A percentile compares a stretch with the other conserved stretches of the same genome.
Evolutionary conservation across 30 jellyfish, hydroid and myxozoan species (phyloP).

Genomic region (Cassiopea andromeda): DNA sequence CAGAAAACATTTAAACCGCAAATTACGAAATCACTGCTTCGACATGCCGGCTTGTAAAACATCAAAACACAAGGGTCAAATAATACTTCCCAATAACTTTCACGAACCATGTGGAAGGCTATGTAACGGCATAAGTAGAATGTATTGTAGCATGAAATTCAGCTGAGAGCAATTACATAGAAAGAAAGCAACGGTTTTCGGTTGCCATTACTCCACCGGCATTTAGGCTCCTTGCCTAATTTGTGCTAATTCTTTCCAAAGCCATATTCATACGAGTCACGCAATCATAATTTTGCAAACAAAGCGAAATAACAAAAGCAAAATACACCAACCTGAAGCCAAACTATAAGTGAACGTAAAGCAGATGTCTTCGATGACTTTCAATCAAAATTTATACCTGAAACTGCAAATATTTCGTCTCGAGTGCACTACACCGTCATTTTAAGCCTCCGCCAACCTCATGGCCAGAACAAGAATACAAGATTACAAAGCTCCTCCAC

Average conservation of each 20-base stretch:
- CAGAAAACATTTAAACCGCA: no score
- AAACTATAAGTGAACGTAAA: background rate
- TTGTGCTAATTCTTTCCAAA: background rate
- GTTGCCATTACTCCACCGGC: background rate
- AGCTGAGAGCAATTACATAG: background rate
- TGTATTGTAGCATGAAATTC: no score
- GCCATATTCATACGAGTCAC: background rate
- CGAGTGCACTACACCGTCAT: background rate
- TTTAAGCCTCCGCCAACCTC: conserved; percentile 2
- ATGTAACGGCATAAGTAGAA: no score
- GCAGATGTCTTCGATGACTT: background rate
- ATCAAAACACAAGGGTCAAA: background rate
- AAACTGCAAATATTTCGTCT: background rate
- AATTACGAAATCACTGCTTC: background rate
- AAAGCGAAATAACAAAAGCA: background rate
- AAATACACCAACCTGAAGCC: background rate
- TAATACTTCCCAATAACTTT: background rate
- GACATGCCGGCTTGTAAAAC: background rate
- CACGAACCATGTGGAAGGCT: no score
- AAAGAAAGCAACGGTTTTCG: background rate
- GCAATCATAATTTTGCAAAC: background rate
- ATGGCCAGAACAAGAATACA: background rate
- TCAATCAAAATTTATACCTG: background rate
- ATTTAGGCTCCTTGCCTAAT: background rate
- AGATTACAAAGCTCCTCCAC: background rate